Base-by-base conservation (phyloP, 1,140 invertebrate genomes). In the Atta cephalotes region DNA sequence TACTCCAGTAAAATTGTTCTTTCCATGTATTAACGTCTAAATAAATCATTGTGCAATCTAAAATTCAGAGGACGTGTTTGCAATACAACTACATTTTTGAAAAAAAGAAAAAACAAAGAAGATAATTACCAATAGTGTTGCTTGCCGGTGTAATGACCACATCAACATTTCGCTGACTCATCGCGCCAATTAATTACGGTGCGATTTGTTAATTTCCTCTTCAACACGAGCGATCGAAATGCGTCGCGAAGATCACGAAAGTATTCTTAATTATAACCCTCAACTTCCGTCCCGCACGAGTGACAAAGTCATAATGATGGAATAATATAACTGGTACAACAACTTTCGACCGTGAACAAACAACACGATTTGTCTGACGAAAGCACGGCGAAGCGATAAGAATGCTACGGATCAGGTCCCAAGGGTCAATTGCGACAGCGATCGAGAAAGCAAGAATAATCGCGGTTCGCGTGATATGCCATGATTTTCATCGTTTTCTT, bases 351-450 rank as follows among this genome's bases (percentile, higher is more conserved):
- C 58, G 16, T 25, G 35, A 70, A 70, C 78, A 71, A 90, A 89
- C 25, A 79, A 81, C 31, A 63, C 56, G 71, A 31, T 53, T 62
- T 39, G 39, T 31, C n/a, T 60, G 71, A 84, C 35, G 84, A 74
- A 87, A 90, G 91, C 80, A 63, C 39, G 5, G 74, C 9, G 16
- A 49, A 45, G 28, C 14, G 91, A 92, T 92, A 92, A 91, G 82
- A 70, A 88, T 60, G 68, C 71, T 63, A 45, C 77, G 63, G 72
- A 79, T 87, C 85, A 78, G n/a, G 1, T 49, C 49, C 25, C 70
- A 35, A 51, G 84, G 90, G 90, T 92, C 91, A 92, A 72, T 74
- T 39, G 76, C 56, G 85, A 89, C 79, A 88, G 71, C 25, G 85
- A 58, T 21, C n/a, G 45, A 58, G n/a, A 53, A 77, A 60, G 56